Conservation (phyloP, 2,797 vertebrate genomes). For the Pangasius mekongensis region DNA sequence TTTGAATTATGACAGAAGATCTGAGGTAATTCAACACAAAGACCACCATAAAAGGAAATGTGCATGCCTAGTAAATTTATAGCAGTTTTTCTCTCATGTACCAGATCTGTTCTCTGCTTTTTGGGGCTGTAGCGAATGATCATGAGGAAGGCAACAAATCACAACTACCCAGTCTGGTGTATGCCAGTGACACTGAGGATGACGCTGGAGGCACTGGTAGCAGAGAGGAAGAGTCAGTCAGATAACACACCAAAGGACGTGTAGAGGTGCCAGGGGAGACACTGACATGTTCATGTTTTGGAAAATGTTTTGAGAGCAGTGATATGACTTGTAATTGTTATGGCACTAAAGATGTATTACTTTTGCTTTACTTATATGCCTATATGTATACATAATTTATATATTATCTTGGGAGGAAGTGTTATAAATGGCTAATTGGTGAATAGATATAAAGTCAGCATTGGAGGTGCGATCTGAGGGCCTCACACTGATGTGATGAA, state of each 20-base stretch:
- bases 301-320: background rate
- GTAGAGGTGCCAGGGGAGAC: background rate
- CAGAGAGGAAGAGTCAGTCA: constrained; percentile 23
- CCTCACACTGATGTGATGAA: background rate
- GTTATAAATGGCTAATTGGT: background rate
- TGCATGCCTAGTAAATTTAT: background rate
- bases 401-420: background rate
- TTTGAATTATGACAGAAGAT: background rate
- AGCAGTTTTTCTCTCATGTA: constrained; percentile 29
- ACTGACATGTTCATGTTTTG: background rate
- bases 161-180: constrained; percentile 72
- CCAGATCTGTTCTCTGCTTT: constrained; percentile 86
- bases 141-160: constrained; percentile 39
- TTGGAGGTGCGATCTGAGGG: background rate
- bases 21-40: background rate
- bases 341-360: background rate
- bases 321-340: background rate
- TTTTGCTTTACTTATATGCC: background rate
- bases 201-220: constrained; percentile 50
- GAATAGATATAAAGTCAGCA: background rate
- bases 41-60: background rate
- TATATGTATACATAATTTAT: background rate
- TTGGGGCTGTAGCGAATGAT: constrained; percentile 78
- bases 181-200: constrained; percentile 82
- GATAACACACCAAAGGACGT: background rate